These are phyloP conservation scores for Neosilurus hyrtlii DNA, from an alignment of 2,797 vertebrate genomes.

Conservation along the genomic window DNA sequence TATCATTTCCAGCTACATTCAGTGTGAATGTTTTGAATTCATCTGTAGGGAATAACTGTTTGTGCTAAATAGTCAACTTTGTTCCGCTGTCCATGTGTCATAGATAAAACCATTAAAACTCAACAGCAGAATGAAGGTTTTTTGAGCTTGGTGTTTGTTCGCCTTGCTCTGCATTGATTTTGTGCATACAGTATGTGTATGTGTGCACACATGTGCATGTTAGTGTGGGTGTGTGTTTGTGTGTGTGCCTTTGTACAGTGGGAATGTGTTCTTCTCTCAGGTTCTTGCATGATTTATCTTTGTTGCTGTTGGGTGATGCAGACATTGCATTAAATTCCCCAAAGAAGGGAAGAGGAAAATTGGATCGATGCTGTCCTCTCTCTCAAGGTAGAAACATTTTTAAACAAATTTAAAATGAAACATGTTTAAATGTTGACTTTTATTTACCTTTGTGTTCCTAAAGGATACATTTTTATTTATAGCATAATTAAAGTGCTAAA, in stretches of 20 bases:
- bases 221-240: background rate
- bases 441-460: background rate
- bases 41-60: background rate
- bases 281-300: conserved; percentile 19
- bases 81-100: background rate
- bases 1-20: background rate
- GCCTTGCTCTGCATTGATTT: background rate
- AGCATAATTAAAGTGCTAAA: background rate
- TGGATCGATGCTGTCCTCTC: background rate
- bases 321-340: conserved; percentile 7
- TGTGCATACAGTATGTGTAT: background rate
- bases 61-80: background rate
- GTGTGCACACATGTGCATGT: background rate
- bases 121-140: background rate
- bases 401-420: background rate
- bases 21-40: background rate
- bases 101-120: background rate
- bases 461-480: background rate
- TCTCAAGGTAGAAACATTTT: background rate
- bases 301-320: conserved; percentile 7
- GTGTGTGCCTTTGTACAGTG: background rate
- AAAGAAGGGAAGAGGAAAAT: background rate
- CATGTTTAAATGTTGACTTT: background rate
- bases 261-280: conserved; percentile 4
- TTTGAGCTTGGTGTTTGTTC: background rate